A percentile compares a stretch with the other conserved stretches of the same genome.
Evolutionary conservation across 2,797 vertebrate genomes (phyloP).

Genomic region (Brachyalestes nurse): DNA sequence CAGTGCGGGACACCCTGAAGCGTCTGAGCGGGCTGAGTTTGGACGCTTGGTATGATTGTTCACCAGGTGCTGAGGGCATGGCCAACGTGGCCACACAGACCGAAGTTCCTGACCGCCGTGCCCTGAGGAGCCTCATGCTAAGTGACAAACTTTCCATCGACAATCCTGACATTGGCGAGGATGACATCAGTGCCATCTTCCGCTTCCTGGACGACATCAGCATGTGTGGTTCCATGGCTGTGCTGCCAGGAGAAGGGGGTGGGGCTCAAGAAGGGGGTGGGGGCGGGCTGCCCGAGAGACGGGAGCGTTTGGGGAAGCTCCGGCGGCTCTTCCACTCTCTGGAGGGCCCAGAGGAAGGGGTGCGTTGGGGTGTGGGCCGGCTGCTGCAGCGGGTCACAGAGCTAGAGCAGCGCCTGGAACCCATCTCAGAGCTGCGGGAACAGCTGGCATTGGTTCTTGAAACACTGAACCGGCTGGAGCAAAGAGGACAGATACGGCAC

Average conservation of each 20-base stretch:
- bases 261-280: constrained; percentile 82
- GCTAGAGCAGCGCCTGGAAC: constrained; percentile 94
- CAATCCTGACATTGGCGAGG: constrained; percentile 89
- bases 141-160: constrained; percentile 88
- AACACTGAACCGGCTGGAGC: constrained; percentile 89
- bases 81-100: constrained; percentile 92
- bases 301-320: constrained; percentile 80
- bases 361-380: constrained; percentile 91
- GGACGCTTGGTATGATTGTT: constrained; percentile 57
- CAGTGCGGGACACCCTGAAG: constrained; percentile 56
- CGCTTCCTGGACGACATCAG: constrained; percentile 97
- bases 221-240: constrained; percentile 92
- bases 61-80: constrained; percentile 72
- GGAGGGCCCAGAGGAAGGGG: constrained; percentile 87
- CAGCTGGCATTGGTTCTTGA: constrained; percentile 94
- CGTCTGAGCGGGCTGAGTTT: constrained; percentile 58
- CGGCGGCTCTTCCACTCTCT: constrained; percentile 83
- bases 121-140: constrained; percentile 85
- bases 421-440: constrained; percentile 91
- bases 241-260: constrained; percentile 85
- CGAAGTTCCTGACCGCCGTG: constrained; percentile 82
- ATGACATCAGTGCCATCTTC: constrained; percentile 98
- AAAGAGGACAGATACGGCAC: constrained; percentile 78
- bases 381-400: constrained; percentile 92
- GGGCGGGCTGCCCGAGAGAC: constrained; percentile 81